Evolutionary conservation across 2,113 vertebrate genomes (phyloP).

Genomic region (Canis aureus): DNA sequence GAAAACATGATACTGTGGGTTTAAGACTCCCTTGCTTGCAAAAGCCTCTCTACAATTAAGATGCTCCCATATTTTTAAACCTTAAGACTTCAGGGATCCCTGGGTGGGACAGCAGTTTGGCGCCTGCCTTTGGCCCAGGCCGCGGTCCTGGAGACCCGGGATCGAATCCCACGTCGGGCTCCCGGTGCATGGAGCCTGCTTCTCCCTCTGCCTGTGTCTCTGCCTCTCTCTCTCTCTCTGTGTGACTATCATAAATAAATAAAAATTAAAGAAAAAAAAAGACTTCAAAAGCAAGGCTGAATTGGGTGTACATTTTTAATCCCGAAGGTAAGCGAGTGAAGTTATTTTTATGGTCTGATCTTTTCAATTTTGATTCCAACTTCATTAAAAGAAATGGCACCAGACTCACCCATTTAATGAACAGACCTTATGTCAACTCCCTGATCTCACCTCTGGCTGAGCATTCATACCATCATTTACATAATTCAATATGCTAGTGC

Average conservation of each 20-base stretch:
- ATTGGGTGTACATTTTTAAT: conserved; percentile 32
- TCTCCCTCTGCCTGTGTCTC: too few relatives aligned
- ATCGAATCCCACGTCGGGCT: too few relatives aligned
- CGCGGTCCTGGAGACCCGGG: too few relatives aligned
- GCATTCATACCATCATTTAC: neutral
- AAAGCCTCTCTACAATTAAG: neutral
- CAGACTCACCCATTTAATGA: neutral
- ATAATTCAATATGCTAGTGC: conserved; percentile 49
- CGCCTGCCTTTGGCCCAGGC: too few relatives aligned
- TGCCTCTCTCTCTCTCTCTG: too few relatives aligned
- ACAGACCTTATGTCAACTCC: neutral
- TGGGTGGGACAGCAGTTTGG: too few relatives aligned
- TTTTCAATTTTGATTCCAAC: too few relatives aligned
- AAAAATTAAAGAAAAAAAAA: neutral
- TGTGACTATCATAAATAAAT: too few relatives aligned
- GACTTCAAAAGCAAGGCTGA: neutral
- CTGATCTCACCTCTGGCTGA: neutral
- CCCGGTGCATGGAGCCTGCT: too few relatives aligned
- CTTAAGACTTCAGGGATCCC: neutral
- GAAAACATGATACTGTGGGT: too few relatives aligned
- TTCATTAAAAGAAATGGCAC: too few relatives aligned
- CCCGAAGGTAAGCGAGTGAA: neutral
- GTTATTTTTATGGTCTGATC: neutral
- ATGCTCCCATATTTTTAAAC: neutral
- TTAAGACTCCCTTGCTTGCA: neutral